phyloP scores from a whole-genome alignment of 2,113 vertebrate genomes.

The Hemichromis elongatus region DNA sequence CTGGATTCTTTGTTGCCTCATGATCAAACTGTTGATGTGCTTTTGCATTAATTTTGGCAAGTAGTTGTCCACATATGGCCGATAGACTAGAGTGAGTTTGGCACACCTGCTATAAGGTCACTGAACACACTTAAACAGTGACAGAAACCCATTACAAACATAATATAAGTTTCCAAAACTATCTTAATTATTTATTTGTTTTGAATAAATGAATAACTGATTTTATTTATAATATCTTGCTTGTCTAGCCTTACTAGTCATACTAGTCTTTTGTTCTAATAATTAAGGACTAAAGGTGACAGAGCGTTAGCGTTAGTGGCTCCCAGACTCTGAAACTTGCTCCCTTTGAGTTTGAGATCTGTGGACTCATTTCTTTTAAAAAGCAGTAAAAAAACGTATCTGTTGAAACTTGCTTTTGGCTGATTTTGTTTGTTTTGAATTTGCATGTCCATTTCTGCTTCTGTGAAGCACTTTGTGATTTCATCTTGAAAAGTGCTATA shows the following conservation, averaged over 20 bases:
- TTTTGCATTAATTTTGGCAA: neutral
- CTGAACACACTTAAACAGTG: neutral
- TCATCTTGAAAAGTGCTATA: too few relatives aligned
- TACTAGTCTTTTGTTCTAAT: neutral
- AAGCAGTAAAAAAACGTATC: too few relatives aligned
- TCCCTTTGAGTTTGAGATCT: too few relatives aligned
- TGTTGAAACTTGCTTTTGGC: too few relatives aligned
- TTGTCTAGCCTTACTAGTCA: accelerated
- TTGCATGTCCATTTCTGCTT: too few relatives aligned
- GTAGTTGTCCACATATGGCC: neutral
- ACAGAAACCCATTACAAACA: neutral
- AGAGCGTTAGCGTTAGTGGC: too few relatives aligned
- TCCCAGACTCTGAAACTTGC: too few relatives aligned
- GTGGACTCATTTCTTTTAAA: too few relatives aligned
- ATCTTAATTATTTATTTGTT: neutral
- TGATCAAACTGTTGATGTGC: neutral
- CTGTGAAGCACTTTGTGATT: too few relatives aligned
- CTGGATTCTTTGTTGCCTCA: too few relatives aligned
- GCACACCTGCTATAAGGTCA: accelerated
- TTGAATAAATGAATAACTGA: neutral
- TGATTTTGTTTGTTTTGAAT: too few relatives aligned
- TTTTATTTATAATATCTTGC: neutral
- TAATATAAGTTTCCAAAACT: neutral
- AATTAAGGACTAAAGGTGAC: too few relatives aligned
- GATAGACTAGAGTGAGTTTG: neutral